Evolutionary conservation across 2,797 vertebrate species (phyloP).

Genomic region (Lycodopsis pacificus): DNA sequence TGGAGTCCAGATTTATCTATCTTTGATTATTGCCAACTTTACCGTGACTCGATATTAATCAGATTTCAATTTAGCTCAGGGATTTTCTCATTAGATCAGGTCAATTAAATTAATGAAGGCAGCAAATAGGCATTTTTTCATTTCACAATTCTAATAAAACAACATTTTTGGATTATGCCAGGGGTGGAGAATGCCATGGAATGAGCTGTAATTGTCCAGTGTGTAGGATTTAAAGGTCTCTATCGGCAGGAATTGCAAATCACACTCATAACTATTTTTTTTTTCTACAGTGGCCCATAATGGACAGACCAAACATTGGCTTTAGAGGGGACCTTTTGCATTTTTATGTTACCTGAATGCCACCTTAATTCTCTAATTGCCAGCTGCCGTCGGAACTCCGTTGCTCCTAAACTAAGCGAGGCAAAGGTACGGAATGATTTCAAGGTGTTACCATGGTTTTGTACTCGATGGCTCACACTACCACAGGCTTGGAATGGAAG

Average conservation of each 20-base stretch:
- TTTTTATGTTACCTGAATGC: not conserved
- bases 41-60: slow-evolving; percentile 67
- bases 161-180: slow-evolving; percentile 48
- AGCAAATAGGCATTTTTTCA: slow-evolving; percentile 59
- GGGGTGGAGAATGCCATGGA: slow-evolving; percentile 44
- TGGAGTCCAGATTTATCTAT: slow-evolving; percentile 60
- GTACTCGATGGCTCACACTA: not conserved
- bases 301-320: too few species aligned
- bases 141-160: slow-evolving; percentile 43
- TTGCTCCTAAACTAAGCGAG: not conserved
- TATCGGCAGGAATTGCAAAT: not conserved
- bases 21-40: slow-evolving; percentile 67
- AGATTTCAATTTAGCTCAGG: slow-evolving; percentile 60
- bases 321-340: too few species aligned
- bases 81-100: slow-evolving; percentile 62
- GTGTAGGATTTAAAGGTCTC: not conserved
- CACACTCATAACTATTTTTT: not conserved
- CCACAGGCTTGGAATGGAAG: not conserved
- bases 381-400: not conserved
- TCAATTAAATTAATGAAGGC: slow-evolving; percentile 56
- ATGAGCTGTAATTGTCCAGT: slow-evolving; percentile 31
- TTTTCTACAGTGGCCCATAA: too few species aligned
- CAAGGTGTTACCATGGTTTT: not conserved
- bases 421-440: not conserved
- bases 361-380: not conserved